Base-by-base conservation (phyloP, 2,113 vertebrate species). In the Lophura nycthemera region DNA sequence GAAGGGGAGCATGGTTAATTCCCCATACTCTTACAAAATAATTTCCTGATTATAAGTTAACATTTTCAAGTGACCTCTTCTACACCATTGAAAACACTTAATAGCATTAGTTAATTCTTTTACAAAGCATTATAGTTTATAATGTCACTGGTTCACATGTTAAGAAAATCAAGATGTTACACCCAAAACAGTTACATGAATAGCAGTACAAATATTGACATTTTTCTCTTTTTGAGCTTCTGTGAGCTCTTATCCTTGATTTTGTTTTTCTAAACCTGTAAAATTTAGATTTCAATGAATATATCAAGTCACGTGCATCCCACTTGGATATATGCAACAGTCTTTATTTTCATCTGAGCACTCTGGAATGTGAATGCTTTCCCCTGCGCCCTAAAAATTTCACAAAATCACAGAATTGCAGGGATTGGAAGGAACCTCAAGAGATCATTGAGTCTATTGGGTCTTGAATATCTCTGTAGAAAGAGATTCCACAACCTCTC, bases 11-110 rank as follows among this genome's bases (percentile, higher is more conserved):
- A 34, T 16, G 82, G 56, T 48, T 88, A 88, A 92, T 96, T 90
- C 74, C 45, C 54, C 15, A 8, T 79, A 42, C 87, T 42, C 90
- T 66, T 81, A 40, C 63, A 76, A 89, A 65, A 1, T 88, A 66
- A 78, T 76, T 66, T 89, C 66, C 32, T 94, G 94, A 95, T 95
- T 92, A 84, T 76, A 87, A 90, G 54, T 90, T 92, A 89, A 78
- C 60, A 86, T 96, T 96, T 91, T 81, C 32, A 82, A 76, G 0
- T 90, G 85, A 88, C 61, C 48, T 81, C 25, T 88, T 69, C 61
- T 86, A 78, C n/a, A 45, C 45, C 43, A 1, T 52, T 86, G 50
- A 83, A 92, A 88, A 45, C 47, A 45, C 48, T 92, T 88, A 77
- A 70, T 11, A 59, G 6, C 50, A 40, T 32, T 71, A 45, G 21